Evolutionary conservation across 2,888 invertebrate species (phyloP).

Genomic region (Chrysina gloriosa): DNA sequence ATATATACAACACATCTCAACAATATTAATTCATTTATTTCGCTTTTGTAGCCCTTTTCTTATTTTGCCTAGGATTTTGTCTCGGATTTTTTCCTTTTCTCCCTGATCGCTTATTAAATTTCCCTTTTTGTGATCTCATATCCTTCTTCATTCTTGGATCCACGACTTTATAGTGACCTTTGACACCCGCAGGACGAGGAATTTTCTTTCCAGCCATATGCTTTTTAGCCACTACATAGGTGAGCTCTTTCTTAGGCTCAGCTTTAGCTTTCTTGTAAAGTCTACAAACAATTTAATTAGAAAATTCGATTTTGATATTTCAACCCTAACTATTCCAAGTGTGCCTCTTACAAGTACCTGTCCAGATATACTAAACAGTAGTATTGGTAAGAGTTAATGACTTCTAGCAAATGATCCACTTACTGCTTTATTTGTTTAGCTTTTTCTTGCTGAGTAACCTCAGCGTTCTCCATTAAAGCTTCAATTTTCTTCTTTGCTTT

Average conservation of each 20-base stretch:
- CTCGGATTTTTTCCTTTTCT: constrained; percentile 39
- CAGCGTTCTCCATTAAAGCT: constrained; percentile 88
- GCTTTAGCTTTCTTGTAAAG: constrained; percentile 91
- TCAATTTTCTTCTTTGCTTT: constrained; percentile 97
- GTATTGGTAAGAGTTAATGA: too few relatives aligned
- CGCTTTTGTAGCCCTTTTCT: constrained; percentile 21
- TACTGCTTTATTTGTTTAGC: constrained; percentile 90
- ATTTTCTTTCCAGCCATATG: constrained; percentile 80
- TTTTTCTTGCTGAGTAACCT: constrained; percentile 94
- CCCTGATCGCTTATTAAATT: constrained; percentile 55
- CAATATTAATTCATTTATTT: constrained; percentile 1
- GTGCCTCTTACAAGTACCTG: too few relatives aligned
- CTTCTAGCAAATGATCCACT: constrained; percentile 57
- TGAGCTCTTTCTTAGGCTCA: constrained; percentile 88
- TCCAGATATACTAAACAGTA: too few relatives aligned
- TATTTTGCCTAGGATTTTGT: constrained; percentile 33
- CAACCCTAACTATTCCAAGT: too few relatives aligned
- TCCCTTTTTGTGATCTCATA: constrained; percentile 73
- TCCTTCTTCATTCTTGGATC: constrained; percentile 98
- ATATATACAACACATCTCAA: constrained; percentile 20
- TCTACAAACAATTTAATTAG: constrained; percentile 66
- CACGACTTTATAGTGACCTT: constrained; percentile 94
- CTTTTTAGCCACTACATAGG: constrained; percentile 95
- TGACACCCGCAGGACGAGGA: constrained; percentile 85
- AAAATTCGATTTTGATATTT: too few relatives aligned